Percentiles rank a stretch among this genome's conserved stretches.
phyloP scores from a whole-genome alignment of 2,888 invertebrate species.

The Cylloceria caligata region DNA sequence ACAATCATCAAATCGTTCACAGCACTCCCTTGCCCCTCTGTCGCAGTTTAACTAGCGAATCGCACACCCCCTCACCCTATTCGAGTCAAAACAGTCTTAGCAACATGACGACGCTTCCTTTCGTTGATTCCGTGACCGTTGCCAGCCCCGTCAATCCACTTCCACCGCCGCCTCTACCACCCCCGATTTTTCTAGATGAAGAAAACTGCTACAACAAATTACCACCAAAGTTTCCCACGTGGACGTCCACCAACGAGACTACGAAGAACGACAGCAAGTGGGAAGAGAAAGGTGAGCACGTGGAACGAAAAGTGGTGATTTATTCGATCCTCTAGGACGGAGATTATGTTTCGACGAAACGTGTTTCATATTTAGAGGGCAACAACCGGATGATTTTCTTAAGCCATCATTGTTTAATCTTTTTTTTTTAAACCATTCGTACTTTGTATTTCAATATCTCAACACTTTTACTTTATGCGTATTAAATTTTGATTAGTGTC shows the following conservation, averaged over 20 bases:
- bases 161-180: constrained; percentile 83
- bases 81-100: constrained; percentile 82
- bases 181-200: constrained; percentile 83
- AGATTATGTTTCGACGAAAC: too few species aligned
- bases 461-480: constrained; percentile 24
- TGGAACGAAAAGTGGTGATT: neutral
- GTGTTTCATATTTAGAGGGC: too few species aligned
- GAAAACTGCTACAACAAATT: constrained; percentile 83
- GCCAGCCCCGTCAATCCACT: constrained; percentile 78
- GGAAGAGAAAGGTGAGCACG: constrained; percentile 80
- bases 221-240: constrained; percentile 85
- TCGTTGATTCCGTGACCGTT: constrained; percentile 69
- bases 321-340: constrained; percentile 8
- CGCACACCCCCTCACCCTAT: constrained; percentile 82
- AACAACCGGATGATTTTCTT: too few species aligned
- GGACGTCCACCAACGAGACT: constrained; percentile 82
- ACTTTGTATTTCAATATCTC: neutral
- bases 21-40: constrained; percentile 79
- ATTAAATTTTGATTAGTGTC: constrained; percentile 52
- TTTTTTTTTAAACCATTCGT: constrained; percentile 10
- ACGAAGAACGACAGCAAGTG: constrained; percentile 77
- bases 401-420: too few species aligned
- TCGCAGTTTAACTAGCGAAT: constrained; percentile 78
- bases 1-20: constrained; percentile 79
- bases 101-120: constrained; percentile 78